Conservation (phyloP, 1,140 invertebrate genomes). For the Microplitis mediator region DNA sequence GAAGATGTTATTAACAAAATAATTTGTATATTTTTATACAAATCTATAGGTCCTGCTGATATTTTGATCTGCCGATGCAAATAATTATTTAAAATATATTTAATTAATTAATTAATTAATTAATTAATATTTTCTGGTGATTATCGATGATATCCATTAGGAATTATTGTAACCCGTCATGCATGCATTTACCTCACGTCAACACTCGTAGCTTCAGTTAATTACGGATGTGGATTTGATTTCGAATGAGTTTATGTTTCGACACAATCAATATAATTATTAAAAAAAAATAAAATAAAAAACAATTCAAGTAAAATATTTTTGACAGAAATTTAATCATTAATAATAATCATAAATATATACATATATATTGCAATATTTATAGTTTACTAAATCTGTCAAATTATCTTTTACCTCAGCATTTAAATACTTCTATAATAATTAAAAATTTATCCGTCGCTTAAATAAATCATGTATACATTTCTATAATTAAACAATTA, state of each 20-base stretch:
- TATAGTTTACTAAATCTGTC: not conserved
- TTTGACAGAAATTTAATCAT: not conserved
- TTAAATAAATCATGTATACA: not conserved
- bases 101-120: not conserved
- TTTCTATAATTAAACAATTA: no score
- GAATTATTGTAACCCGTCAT: constrained; percentile 15
- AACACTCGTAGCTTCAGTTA: constrained; percentile 20
- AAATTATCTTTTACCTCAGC: not conserved
- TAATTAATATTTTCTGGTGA: constrained; percentile 7
- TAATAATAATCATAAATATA: not conserved
- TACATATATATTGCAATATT: no score
- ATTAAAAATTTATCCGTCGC: constrained; percentile 2
- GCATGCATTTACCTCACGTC: constrained; percentile 29
- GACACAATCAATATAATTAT: not conserved
- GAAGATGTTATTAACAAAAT: constrained; percentile 23
- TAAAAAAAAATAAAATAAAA: constrained; percentile 12
- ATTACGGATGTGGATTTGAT: constrained; percentile 13
- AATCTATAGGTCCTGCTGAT: constrained; percentile 25
- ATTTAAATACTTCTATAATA: not conserved
- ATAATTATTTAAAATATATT: constrained; percentile 7
- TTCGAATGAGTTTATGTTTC: constrained; percentile 10
- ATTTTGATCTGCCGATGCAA: constrained; percentile 25
- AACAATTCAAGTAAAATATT: not conserved
- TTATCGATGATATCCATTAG: constrained; percentile 21
- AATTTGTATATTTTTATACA: constrained; percentile 38